Conservation (phyloP, 1,140 invertebrate genomes). For the Aricia agestis region DNA sequence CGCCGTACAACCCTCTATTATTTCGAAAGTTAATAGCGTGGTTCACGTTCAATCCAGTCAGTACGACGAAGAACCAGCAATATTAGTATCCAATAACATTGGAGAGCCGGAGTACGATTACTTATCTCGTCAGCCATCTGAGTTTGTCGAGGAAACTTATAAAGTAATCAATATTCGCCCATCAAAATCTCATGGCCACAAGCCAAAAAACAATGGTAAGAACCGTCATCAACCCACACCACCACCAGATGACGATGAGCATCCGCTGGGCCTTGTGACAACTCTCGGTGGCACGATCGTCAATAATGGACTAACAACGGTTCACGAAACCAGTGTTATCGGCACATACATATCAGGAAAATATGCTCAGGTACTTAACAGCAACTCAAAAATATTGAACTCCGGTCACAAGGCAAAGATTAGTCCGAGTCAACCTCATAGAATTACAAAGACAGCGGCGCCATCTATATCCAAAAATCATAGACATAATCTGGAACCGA, state of each 20-base stretch:
- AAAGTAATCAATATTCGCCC: constrained; percentile 76
- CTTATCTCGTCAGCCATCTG: constrained; percentile 86
- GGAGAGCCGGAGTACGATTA: constrained; percentile 89
- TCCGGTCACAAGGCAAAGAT: constrained; percentile 77
- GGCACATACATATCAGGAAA: constrained; percentile 92
- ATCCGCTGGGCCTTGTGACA: constrained; percentile 87
- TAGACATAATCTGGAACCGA: constrained; percentile 79
- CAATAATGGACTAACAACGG: constrained; percentile 88
- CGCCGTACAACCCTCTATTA: constrained; percentile 38
- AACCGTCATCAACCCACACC: constrained; percentile 65
- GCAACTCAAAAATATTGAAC: constrained; percentile 80
- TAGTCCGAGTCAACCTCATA: constrained; percentile 79
- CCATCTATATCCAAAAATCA: constrained; percentile 77
- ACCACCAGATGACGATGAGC: constrained; percentile 74
- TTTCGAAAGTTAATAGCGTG: constrained; percentile 68
- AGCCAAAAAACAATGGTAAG: constrained; percentile 65
- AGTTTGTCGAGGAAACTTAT: constrained; percentile 87
- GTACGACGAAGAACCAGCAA: constrained; percentile 67
- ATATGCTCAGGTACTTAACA: constrained; percentile 89
- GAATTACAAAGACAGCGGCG: constrained; percentile 85
- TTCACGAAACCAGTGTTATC: constrained; percentile 91
- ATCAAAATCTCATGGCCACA: constrained; percentile 66
- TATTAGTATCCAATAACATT: constrained; percentile 80
- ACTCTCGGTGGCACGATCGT: constrained; percentile 88
- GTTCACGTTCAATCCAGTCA: constrained; percentile 74